Evolutionary conservation across 2,888 invertebrate genomes (phyloP).

Genomic region (Cheilosia vernalis): DNA sequence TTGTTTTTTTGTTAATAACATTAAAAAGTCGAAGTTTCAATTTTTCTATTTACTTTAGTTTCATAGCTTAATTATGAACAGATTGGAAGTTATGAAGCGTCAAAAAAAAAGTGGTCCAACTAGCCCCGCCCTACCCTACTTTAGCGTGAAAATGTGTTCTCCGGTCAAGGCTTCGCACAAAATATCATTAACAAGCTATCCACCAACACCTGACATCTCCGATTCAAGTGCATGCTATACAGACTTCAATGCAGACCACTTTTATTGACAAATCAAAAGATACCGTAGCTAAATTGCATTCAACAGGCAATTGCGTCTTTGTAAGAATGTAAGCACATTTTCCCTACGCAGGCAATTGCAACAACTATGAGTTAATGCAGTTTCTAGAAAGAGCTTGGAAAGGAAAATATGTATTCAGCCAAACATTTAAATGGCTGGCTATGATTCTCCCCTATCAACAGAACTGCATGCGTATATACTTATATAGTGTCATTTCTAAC

Average conservation of each 20-base stretch:
- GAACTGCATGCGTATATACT: slow-evolving; percentile 4
- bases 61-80: too few species aligned
- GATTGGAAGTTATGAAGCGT: too few species aligned
- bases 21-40: too few species aligned
- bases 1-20: too few species aligned
- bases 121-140: too few species aligned
- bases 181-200: neutral
- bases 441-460: slow-evolving; percentile 4
- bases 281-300: slow-evolving; percentile 5
- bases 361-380: slow-evolving; percentile 19
- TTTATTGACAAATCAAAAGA: neutral
- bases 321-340: slow-evolving; percentile 2
- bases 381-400: slow-evolving; percentile 1
- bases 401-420: slow-evolving; percentile 9
- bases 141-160: neutral
- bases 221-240: neutral
- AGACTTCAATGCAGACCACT: neutral
- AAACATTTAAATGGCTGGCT: slow-evolving; percentile 23
- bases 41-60: too few species aligned
- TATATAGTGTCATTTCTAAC: neutral
- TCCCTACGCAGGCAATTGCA: slow-evolving; percentile 11
- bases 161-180: neutral
- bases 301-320: slow-evolving; percentile 22
- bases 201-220: neutral
- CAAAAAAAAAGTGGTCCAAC: too few species aligned